Percentiles rank a stretch among this genome's conserved stretches.
Conservation (phyloP, 2,888 invertebrate species). For the Panzeria rudis region DNA sequence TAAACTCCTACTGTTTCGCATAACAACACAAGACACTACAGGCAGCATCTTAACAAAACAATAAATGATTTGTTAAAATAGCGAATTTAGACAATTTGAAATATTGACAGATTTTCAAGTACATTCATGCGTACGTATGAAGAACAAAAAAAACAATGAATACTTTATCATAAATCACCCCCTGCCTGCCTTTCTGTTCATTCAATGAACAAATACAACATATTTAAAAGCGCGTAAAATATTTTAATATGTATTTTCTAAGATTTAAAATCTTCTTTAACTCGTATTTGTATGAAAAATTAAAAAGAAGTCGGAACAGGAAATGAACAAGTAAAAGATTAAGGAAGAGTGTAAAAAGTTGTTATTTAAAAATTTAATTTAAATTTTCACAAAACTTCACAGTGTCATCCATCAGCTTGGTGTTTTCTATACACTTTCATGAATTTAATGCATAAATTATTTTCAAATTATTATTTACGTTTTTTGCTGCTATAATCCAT, state of each 20-base stretch:
- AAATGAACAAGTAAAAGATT: constrained; percentile 61
- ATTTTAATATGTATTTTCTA: constrained; percentile 43
- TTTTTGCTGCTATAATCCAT: constrained; percentile 54
- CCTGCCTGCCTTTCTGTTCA: not conserved
- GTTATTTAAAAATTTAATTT: constrained; percentile 61
- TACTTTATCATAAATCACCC: constrained; percentile 50
- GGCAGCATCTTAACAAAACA: constrained; percentile 65
- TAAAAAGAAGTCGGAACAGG: constrained; percentile 42
- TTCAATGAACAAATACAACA: constrained; percentile 13
- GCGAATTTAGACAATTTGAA: constrained; percentile 56
- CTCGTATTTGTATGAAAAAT: constrained; percentile 2
- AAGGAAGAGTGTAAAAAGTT: constrained; percentile 56
- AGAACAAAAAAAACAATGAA: constrained; percentile 7
- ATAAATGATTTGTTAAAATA: constrained; percentile 64
- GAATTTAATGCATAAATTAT: constrained; percentile 65
- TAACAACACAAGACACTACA: constrained; percentile 67
- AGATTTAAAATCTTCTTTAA: constrained; percentile 42
- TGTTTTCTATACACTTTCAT: not conserved
- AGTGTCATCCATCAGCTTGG: constrained; percentile 27
- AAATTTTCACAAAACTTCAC: not conserved
- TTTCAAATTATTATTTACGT: constrained; percentile 51
- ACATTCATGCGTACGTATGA: not conserved
- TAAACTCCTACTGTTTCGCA: constrained; percentile 75
- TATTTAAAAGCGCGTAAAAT: constrained; percentile 64
- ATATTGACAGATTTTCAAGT: constrained; percentile 71